Percentiles rank a stretch among this genome's conserved stretches.
Evolutionary conservation across 2,797 vertebrate genomes (phyloP).

Genomic region (Poeciliopsis turneri): DNA sequence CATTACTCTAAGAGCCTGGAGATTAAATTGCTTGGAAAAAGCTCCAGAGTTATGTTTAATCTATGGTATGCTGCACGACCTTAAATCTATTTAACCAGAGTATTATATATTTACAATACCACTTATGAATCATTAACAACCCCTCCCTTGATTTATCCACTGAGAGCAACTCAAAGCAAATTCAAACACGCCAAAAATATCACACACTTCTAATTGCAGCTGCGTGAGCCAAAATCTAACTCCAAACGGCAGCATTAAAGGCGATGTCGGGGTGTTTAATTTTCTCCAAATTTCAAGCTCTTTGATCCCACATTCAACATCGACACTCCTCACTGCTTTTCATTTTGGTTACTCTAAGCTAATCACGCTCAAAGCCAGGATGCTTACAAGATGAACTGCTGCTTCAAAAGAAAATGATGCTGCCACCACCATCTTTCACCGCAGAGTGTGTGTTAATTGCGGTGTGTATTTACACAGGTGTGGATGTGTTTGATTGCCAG

Average conservation of each 20-base stretch:
- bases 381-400: conserved; percentile 12
- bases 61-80: conserved; percentile 29
- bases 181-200: conserved; percentile 47
- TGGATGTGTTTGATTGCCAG: no score
- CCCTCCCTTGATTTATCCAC: conserved; percentile 36
- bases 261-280: conserved; percentile 15
- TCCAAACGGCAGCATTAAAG: conserved; percentile 21
- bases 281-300: conserved; percentile 12
- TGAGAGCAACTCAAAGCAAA: conserved; percentile 57
- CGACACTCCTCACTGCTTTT: conserved; percentile 14
- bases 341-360: conserved; percentile 1
- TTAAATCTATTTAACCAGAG: conserved; percentile 57
- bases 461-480: neutral
- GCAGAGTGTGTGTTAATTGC: neutral
- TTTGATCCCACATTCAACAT: conserved; percentile 28
- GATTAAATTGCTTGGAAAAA: conserved; percentile 45
- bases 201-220: conserved; percentile 42
- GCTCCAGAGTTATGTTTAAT: conserved; percentile 54
- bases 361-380: conserved; percentile 6
- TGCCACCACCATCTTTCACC: neutral
- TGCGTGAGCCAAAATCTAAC: conserved; percentile 6
- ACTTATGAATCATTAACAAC: conserved; percentile 69
- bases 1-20: conserved; percentile 43
- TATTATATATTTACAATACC: conserved; percentile 69
- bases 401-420: conserved; percentile 10